Evolutionary conservation across 2,797 vertebrate species (phyloP).

Genomic region (Masticophis lateralis): DNA sequence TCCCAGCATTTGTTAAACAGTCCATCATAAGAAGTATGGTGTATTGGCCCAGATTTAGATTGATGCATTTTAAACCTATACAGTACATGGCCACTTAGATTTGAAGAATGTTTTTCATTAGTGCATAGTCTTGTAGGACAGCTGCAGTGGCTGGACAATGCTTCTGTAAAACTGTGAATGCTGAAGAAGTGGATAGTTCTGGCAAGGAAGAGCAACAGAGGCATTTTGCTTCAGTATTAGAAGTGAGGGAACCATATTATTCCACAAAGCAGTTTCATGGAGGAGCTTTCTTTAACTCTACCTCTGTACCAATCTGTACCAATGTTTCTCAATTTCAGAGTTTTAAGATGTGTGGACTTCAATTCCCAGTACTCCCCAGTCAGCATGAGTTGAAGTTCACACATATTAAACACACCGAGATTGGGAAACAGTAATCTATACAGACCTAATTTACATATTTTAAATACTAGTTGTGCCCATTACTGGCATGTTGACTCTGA

Average conservation of each 20-base stretch:
- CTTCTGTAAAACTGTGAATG: background rate
- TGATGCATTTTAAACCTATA: background rate
- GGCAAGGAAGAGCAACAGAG: background rate
- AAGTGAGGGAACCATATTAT: background rate
- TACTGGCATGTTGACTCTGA: background rate
- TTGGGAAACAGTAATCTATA: background rate
- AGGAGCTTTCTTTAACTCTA: background rate
- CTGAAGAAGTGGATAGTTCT: background rate
- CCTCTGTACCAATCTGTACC: background rate
- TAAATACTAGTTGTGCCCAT: background rate
- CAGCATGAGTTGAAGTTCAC: background rate
- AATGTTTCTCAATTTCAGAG: background rate
- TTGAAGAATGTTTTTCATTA: background rate
- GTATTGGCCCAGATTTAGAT: background rate
- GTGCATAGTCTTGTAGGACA: background rate
- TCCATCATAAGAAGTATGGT: background rate
- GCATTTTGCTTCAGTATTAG: background rate
- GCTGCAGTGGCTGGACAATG: background rate
- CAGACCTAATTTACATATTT: background rate
- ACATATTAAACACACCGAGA: background rate
- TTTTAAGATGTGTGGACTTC: background rate
- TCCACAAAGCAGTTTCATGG: background rate
- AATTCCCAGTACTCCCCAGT: background rate
- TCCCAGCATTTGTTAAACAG: background rate
- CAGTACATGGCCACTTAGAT: background rate